Evolutionary conservation across 2,797 vertebrate species (phyloP).

Genomic region (Karalla daura): DNA sequence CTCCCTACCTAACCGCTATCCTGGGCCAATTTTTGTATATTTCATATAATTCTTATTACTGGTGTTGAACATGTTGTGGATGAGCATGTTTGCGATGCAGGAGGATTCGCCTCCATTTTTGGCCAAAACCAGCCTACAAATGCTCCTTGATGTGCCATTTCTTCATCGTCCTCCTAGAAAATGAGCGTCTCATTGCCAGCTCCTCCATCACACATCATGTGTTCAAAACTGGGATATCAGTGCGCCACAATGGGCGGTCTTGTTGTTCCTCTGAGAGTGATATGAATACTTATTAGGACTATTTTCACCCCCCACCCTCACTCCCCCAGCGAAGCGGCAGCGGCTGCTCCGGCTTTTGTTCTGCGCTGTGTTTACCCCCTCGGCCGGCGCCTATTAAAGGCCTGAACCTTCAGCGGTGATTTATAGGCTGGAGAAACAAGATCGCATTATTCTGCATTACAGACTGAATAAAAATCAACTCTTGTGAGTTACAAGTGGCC

Average conservation of each 20-base stretch:
- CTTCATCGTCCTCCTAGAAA: constrained; percentile 18
- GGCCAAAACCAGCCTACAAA: constrained; percentile 26
- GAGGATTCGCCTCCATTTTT: constrained; percentile 32
- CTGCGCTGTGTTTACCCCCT: constrained; percentile 42
- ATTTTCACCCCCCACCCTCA: not conserved
- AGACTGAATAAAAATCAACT: constrained; percentile 51
- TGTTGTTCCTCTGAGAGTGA: constrained; percentile 52
- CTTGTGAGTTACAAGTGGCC: constrained; percentile 45
- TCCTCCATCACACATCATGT: constrained; percentile 48
- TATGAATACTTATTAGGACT: constrained; percentile 68
- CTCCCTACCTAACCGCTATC: too few species aligned
- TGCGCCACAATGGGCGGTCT: constrained; percentile 46
- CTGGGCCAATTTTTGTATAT: too few species aligned
- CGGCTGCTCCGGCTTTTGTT: constrained; percentile 67
- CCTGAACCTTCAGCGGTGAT: constrained; percentile 52
- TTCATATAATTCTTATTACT: not conserved
- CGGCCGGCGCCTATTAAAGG: constrained; percentile 43
- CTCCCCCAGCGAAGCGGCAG: constrained; percentile 23
- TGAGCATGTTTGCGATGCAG: not conserved
- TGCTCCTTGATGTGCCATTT: constrained; percentile 45
- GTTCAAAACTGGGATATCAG: constrained; percentile 53
- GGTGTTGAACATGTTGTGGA: not conserved
- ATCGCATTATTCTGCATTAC: constrained; percentile 52
- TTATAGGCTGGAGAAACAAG: constrained; percentile 64
- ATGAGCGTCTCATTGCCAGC: too few species aligned